phyloP scores from a whole-genome alignment of 2,888 invertebrate species.

The Tuta absoluta region DNA sequence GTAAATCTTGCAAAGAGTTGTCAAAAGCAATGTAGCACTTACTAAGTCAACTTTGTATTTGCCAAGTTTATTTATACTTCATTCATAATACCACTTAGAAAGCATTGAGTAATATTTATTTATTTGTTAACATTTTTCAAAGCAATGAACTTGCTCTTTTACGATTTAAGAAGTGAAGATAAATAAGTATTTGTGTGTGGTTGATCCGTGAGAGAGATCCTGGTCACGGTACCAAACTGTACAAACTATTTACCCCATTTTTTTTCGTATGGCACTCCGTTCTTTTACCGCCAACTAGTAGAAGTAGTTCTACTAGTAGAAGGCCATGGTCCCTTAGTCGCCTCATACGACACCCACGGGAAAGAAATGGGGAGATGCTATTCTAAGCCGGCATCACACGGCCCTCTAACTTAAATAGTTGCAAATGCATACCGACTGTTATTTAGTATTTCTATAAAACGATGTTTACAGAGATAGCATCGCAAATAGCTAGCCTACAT shows the following conservation, averaged over 20 bases:
- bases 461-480: background rate
- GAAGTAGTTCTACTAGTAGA: too few species aligned
- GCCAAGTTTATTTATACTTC: too few species aligned
- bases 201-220: background rate
- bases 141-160: background rate
- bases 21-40: background rate
- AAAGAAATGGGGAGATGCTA: too few species aligned
- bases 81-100: background rate
- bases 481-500: background rate
- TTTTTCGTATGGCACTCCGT: too few species aligned
- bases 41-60: background rate
- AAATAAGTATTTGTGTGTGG: too few species aligned
- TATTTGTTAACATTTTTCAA: background rate
- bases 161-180: background rate
- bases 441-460: background rate
- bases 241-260: too few species aligned
- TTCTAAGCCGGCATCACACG: too few species aligned
- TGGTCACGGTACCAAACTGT: conserved; percentile 8
- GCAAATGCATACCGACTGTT: too few species aligned
- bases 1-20: background rate
- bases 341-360: too few species aligned
- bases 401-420: too few species aligned
- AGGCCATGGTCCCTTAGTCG: too few species aligned
- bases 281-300: too few species aligned
- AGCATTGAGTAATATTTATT: background rate